A percentile compares a stretch with the other conserved stretches of the same genome.
Evolutionary conservation across 2,113 vertebrate species (phyloP).

Genomic region (Coracopsis vasa): DNA sequence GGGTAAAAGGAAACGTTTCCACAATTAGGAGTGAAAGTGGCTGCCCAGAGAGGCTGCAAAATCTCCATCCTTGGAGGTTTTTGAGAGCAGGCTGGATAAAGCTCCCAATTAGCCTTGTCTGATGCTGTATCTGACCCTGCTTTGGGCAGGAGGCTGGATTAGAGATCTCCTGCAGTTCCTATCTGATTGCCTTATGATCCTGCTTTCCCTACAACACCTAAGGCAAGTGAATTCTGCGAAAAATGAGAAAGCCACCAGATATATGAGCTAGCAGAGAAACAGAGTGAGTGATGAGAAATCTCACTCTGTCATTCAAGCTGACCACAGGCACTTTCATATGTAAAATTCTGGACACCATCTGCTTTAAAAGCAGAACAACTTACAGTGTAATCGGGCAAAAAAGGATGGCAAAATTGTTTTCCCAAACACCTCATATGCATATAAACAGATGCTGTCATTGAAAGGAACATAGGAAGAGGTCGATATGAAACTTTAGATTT

Average conservation of each 20-base stretch:
- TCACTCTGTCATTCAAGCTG: neutral
- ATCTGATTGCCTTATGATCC: neutral
- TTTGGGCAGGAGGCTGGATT: neutral
- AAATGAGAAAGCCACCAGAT: neutral
- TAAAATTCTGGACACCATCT: neutral
- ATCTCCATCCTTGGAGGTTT: neutral
- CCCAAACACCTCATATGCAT: neutral
- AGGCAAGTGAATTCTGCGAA: neutral
- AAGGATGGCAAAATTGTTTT: neutral
- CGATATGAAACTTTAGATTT: neutral
- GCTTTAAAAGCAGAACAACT: neutral
- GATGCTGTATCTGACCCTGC: neutral
- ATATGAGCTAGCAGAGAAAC: neutral
- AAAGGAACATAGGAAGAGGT: neutral
- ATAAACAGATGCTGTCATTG: neutral
- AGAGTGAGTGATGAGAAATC: neutral
- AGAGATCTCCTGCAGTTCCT: neutral
- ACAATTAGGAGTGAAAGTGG: neutral
- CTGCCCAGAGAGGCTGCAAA: neutral
- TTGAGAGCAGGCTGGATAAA: neutral
- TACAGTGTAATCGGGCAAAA: neutral
- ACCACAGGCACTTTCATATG: fast-evolving
- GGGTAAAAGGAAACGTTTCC: neutral
- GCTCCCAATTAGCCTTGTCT: neutral
- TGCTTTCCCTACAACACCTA: neutral